These are phyloP conservation scores for Ibycter americanus DNA, from an alignment of 2,797 vertebrate species.

Conservation along the genomic window DNA sequence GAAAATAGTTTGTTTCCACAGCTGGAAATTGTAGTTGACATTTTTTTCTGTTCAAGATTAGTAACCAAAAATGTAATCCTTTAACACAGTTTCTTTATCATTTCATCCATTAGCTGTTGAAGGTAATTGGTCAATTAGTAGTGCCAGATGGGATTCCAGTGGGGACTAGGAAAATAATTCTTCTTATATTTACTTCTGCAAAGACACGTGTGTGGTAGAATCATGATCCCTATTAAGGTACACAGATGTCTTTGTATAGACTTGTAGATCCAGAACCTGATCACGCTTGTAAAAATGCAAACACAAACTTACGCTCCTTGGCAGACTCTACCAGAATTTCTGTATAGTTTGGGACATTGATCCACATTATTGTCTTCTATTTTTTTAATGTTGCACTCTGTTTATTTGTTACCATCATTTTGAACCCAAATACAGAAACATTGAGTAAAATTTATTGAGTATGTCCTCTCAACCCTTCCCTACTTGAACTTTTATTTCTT, in stretches of 20 bases:
- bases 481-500: neutral
- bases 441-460: neutral
- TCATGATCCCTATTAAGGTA: neutral
- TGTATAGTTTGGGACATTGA: neutral
- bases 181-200: neutral
- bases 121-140: neutral
- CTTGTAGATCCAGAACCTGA: neutral
- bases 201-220: neutral
- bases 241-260: neutral
- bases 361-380: neutral
- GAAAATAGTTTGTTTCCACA: neutral
- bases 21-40: neutral
- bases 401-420: neutral
- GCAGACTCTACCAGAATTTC: neutral
- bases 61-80: neutral
- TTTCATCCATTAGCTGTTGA: neutral
- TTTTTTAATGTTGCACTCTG: neutral
- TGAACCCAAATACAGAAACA: neutral
- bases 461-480: neutral
- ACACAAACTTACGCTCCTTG: neutral
- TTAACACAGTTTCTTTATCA: neutral
- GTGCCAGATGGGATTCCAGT: slow-evolving; percentile 37
- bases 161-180: slow-evolving; percentile 5
- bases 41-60: neutral
- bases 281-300: neutral